phyloP scores from a whole-genome alignment of 2,797 vertebrate genomes.

The Hozukius guyotensis region DNA sequence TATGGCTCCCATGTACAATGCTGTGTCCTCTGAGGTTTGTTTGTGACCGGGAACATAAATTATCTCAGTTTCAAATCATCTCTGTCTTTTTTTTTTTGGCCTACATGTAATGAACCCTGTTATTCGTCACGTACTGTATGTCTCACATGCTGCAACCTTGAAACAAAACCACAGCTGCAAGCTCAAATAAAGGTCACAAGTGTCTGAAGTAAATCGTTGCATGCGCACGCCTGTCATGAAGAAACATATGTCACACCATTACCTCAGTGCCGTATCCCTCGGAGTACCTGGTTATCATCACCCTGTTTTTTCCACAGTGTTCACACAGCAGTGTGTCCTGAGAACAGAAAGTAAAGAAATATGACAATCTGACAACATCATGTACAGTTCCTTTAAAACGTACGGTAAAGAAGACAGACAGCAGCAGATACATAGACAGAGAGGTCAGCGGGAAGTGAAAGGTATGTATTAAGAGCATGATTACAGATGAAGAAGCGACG shows the following conservation, averaged over 20 bases:
- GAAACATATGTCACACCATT: conserved; percentile 26
- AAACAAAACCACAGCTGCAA: not conserved
- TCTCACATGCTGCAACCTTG: not conserved
- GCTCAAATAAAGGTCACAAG: not conserved
- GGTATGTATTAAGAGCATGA: conserved; percentile 23
- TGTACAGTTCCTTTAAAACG: not conserved
- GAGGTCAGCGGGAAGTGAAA: not conserved
- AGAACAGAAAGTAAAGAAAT: not conserved
- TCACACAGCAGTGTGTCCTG: conserved; percentile 73
- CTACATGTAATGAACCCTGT: not conserved
- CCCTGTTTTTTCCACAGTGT: conserved; percentile 76
- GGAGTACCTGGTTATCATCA: conserved; percentile 76
- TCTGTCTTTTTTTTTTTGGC: not conserved
- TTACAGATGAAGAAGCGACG: conserved; percentile 34
- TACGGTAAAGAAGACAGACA: not conserved
- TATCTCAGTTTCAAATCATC: not conserved
- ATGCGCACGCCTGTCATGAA: not conserved
- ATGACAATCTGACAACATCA: not conserved
- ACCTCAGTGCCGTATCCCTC: conserved; percentile 88
- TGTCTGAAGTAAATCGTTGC: not conserved
- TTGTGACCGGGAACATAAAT: not conserved
- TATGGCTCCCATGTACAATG: not conserved
- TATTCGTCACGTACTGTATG: not conserved
- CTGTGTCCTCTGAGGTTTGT: not conserved
- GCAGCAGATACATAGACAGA: not conserved